A percentile compares a stretch with the other conserved stretches of the same genome.
phyloP scores from a whole-genome alignment of 1,140 invertebrate species.

The Harpegnathos saltator region DNA sequence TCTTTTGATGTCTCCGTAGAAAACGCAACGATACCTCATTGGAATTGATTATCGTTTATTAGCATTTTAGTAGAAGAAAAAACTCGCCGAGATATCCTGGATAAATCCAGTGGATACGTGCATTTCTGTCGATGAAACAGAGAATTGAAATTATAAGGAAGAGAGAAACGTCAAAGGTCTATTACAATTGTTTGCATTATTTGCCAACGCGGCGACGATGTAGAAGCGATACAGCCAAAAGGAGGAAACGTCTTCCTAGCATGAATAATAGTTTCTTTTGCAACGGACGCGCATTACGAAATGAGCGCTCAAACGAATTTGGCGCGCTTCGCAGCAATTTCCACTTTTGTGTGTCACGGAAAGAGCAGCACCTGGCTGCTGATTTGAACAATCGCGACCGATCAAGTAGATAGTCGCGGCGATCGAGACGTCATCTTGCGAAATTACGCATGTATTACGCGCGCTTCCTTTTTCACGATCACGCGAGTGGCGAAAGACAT shows the following conservation, averaged over 20 bases:
- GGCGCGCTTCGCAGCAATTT: not conserved
- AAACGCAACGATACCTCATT: conserved; percentile 1
- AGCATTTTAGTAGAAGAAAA: not conserved
- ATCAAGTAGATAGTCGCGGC: not conserved
- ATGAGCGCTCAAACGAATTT: conserved; percentile 1
- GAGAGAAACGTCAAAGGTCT: too few species aligned
- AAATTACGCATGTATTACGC: not conserved
- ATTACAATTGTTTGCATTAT: not conserved
- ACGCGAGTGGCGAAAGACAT: too few species aligned
- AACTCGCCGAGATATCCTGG: too few species aligned
- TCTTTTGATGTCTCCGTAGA: conserved; percentile 2
- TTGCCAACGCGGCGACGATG: not conserved
- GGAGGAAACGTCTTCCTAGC: not conserved
- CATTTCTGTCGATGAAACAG: too few species aligned
- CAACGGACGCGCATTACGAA: conserved; percentile 22
- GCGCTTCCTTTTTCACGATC: not conserved
- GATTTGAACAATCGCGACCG: not conserved
- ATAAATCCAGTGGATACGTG: too few species aligned
- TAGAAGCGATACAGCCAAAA: not conserved
- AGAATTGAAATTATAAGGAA: too few species aligned
- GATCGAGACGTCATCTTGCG: not conserved
- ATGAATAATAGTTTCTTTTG: conserved; percentile 35
- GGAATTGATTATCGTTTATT: not conserved
- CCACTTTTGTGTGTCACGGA: conserved; percentile 34
- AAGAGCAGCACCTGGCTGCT: not conserved